A percentile compares a stretch with the other conserved stretches of the same genome.
Evolutionary conservation across 2,888 invertebrate species (phyloP).

Genomic region (Stomorhina lunata): DNA sequence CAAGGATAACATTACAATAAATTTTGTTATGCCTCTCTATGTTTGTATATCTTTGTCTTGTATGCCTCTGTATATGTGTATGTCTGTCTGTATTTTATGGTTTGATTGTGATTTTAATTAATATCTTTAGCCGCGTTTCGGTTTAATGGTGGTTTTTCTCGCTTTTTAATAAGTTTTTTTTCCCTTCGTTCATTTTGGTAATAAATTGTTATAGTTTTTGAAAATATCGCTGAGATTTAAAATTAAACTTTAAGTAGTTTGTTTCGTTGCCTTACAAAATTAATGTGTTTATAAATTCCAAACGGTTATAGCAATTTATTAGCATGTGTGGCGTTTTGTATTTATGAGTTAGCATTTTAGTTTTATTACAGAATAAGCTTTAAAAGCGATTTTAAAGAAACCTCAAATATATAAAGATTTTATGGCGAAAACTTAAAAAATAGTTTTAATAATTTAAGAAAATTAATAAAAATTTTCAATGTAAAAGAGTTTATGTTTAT

Average conservation of each 20-base stretch:
- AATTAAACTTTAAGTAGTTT: background rate
- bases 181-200: background rate
- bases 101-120: conserved; percentile 40
- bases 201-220: conserved; percentile 7
- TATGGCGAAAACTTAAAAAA: background rate
- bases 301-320: background rate
- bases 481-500: too few species aligned
- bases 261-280: background rate
- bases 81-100: background rate
- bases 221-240: conserved; percentile 15
- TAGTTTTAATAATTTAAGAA: too few species aligned
- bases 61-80: background rate
- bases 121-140: conserved; percentile 35
- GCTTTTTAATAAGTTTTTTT: background rate
- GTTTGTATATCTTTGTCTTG: too few species aligned
- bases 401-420: background rate
- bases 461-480: too few species aligned
- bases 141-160: conserved; percentile 20
- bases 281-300: background rate
- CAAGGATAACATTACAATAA: conserved; percentile 15
- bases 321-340: background rate
- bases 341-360: background rate
- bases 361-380: background rate
- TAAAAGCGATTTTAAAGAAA: background rate
- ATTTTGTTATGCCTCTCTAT: background rate